Percentiles rank a stretch among this genome's conserved stretches.
Conservation (phyloP, 1,140 invertebrate species). For the Helicoverpa zea region DNA sequence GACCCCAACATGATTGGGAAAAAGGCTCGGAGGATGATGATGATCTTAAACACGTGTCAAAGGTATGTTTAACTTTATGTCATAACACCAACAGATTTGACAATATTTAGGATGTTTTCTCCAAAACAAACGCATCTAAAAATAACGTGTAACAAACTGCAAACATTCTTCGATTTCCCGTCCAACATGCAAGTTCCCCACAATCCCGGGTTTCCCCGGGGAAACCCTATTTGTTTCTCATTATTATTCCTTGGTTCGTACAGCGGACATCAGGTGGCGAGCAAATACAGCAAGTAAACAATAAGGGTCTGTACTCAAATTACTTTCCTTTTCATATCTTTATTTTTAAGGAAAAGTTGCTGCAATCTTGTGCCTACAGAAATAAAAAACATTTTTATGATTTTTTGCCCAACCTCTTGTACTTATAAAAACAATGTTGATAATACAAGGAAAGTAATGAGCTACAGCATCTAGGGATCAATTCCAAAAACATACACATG, state of each 20-base stretch:
- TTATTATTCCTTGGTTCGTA: conserved; percentile 43
- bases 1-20: too few species aligned
- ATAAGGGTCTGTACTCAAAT: conserved; percentile 13
- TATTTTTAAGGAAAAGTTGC: not conserved
- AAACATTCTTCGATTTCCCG: conserved; percentile 21
- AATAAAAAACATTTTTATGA: not conserved
- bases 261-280: conserved; percentile 46
- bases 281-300: conserved; percentile 46
- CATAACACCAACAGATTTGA: not conserved
- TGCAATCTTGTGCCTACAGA: not conserved
- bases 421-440: not conserved
- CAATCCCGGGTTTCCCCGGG: not conserved
- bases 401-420: not conserved
- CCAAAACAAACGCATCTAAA: not conserved
- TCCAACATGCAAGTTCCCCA: conserved; percentile 33
- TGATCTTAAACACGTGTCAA: too few species aligned
- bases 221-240: conserved; percentile 50
- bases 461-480: too few species aligned
- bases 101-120: too few species aligned
- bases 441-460: not conserved
- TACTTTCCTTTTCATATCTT: conserved; percentile 28
- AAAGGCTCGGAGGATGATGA: too few species aligned
- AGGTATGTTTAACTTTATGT: not conserved
- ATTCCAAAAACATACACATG: too few species aligned
- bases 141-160: not conserved